Percentiles rank a stretch among this genome's conserved stretches.
Evolutionary conservation across 2,113 vertebrate species (phyloP).

Genomic region (Pangasianodon hypophthalmus): DNA sequence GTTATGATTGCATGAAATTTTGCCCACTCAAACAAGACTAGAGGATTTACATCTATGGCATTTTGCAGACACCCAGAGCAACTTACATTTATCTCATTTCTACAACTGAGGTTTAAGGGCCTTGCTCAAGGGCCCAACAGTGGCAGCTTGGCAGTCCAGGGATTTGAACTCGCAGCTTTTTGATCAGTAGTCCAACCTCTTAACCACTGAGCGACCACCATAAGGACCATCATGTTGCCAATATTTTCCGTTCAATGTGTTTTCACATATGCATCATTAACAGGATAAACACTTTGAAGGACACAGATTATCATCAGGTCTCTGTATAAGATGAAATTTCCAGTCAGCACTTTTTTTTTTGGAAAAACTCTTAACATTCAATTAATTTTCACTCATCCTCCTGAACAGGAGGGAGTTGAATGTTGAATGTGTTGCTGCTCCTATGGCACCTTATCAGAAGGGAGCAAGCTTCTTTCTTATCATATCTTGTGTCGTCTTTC

Average conservation of each 20-base stretch:
- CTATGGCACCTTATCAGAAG: conserved; percentile 52
- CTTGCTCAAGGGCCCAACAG: too few species aligned
- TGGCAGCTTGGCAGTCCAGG: too few species aligned
- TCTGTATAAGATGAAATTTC: conserved; percentile 44
- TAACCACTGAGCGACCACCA: too few species aligned
- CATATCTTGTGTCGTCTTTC: conserved; percentile 40
- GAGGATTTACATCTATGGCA: background rate
- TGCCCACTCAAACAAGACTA: background rate
- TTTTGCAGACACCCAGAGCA: too few species aligned
- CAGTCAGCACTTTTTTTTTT: conserved; percentile 45
- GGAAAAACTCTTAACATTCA: conserved; percentile 39
- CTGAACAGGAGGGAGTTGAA: background rate
- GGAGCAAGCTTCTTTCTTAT: conserved; percentile 49
- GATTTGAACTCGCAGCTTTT: too few species aligned
- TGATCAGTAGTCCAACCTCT: too few species aligned
- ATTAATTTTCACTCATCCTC: conserved; percentile 44
- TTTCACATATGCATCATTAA: conserved; percentile 22
- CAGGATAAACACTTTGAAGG: conserved; percentile 33
- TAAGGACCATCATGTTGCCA: background rate
- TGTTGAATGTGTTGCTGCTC: conserved; percentile 23
- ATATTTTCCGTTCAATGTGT: conserved; percentile 1
- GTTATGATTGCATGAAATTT: background rate
- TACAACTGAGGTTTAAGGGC: too few species aligned
- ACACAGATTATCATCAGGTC: conserved; percentile 48
- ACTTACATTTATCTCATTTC: too few species aligned